Percentiles rank a stretch among this genome's conserved stretches.
These are phyloP conservation scores for Otis tarda DNA, from an alignment of 2,113 vertebrate species.

Conservation along the genomic window DNA sequence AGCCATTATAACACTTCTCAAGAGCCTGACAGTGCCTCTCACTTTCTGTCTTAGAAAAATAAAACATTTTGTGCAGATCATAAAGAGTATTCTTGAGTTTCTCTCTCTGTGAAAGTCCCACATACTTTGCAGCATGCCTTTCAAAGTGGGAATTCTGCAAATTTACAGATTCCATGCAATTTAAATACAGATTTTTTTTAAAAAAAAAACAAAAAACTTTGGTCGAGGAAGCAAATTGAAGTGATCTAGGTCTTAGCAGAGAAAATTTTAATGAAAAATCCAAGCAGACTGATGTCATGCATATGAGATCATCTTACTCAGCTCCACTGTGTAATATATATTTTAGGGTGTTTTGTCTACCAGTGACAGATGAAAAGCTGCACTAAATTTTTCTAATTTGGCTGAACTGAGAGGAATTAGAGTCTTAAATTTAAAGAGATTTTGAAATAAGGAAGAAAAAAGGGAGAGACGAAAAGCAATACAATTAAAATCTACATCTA, in stretches of 20 bases:
- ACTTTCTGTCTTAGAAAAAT: background rate
- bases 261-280: background rate
- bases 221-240: background rate
- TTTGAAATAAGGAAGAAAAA: background rate
- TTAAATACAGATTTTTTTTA: background rate
- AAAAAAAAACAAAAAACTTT: background rate
- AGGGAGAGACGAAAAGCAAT: background rate
- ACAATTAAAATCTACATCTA: background rate
- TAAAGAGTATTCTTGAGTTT: background rate
- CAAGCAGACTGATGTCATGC: accelerated
- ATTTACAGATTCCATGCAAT: background rate
- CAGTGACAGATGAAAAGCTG: background rate
- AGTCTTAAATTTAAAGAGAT: background rate
- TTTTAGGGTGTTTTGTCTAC: background rate
- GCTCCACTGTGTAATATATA: accelerated
- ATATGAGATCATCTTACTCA: background rate
- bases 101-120: background rate
- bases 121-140: background rate
- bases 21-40: background rate
- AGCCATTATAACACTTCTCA: background rate
- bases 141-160: background rate
- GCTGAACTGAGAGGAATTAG: background rate
- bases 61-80: background rate
- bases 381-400: background rate
- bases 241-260: background rate